These are phyloP conservation scores for Leiothrix lutea DNA, from an alignment of 2,113 vertebrate species.

Conservation along the genomic window DNA sequence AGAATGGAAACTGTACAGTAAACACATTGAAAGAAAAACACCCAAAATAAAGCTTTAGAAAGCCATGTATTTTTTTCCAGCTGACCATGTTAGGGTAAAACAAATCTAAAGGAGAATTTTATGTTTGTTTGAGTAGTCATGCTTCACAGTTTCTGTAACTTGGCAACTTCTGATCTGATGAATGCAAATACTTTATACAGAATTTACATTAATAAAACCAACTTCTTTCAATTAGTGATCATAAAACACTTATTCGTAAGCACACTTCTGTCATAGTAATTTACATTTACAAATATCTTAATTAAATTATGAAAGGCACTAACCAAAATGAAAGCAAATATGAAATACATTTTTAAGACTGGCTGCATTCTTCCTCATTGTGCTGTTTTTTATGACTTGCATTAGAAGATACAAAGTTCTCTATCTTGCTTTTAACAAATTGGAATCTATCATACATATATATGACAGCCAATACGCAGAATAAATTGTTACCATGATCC, in stretches of 20 bases:
- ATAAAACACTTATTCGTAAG: neutral
- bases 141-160: neutral
- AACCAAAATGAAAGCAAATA: neutral
- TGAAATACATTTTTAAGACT: neutral
- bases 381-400: neutral
- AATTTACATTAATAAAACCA: neutral
- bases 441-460: neutral
- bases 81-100: neutral
- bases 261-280: neutral
- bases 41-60: neutral
- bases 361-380: neutral
- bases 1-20: neutral
- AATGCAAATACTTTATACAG: neutral
- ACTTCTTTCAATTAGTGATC: neutral
- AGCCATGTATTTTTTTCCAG: neutral
- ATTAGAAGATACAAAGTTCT: neutral
- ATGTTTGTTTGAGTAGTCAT: neutral
- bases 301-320: neutral
- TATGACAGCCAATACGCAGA: neutral
- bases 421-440: neutral
- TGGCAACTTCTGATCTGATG: neutral
- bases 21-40: neutral
- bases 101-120: neutral
- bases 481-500: neutral
- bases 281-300: neutral